Evolutionary conservation across 2,113 vertebrate genomes (phyloP), one percentile per base, ranked within the genome.

Genomic region (Nicator chloris): DNA sequence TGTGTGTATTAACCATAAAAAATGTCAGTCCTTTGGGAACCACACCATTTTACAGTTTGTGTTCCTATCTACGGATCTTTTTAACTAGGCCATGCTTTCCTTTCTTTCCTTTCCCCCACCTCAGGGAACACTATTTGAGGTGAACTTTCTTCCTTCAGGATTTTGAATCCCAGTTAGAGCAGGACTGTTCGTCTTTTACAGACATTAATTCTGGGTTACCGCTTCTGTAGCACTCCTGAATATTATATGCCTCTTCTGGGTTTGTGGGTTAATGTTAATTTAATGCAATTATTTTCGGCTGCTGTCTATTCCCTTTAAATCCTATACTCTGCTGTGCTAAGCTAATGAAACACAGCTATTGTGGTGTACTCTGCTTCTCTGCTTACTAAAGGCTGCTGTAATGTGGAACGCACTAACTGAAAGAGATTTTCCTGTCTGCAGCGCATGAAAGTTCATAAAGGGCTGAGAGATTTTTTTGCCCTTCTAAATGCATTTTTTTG

Each of bases 221-320:
- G 2, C 85, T 96, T 78, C 72, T 71, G n/a, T 66, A 66, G 71
- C 59, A 33, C 22, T 93, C 72, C 85, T 81, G 40, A 59, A 81
- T 96, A 80, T 90, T 95, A 54, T 59, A 73, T 83, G 42, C 42
- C 11, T 80, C 68, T 93, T 90, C 87, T 93, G 90, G 75, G 85
- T 92, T 94, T 96, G 90, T 92, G 88, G 90, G 79, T 86, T 95
- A 94, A 94, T 70, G 76, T 86, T 90, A 94, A 88, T 95, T 88
- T 93, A 96, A 88, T 78, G 64, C 88, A 90, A 73, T 94, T 94
- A 90, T 92, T 95, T 95, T 95, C 85, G 86, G 64, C 69, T 64
- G 61, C 92, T 93, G 85, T 81, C 71, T 94, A 89, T 90, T 91
- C 51, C 44, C 79, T 93, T 94, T 96, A 90, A 93, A 78, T 83